Percentiles rank a stretch among this genome's conserved stretches.
phyloP scores from a whole-genome alignment of 2,797 vertebrate genomes.

The Hydrolagus colliei region DNA sequence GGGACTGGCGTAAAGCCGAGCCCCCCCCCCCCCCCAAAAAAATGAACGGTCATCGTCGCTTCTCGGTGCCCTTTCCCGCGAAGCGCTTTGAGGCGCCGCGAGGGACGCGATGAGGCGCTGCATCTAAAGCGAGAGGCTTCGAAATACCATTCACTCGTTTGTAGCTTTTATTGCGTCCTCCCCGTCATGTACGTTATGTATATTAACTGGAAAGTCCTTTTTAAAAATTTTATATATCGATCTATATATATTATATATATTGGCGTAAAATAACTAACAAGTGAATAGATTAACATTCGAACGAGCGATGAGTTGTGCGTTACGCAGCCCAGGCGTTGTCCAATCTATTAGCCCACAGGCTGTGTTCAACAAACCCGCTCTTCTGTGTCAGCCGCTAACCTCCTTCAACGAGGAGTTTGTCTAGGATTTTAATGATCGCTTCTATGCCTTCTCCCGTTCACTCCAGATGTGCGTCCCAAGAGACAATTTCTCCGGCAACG shows the following conservation, averaged over 20 bases:
- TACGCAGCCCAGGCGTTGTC: too few species aligned
- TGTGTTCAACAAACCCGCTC: too few species aligned
- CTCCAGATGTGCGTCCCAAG: not conserved
- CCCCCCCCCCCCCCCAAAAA: too few species aligned
- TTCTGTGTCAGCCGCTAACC: too few species aligned
- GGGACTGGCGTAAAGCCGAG: too few species aligned
- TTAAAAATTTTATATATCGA: not conserved
- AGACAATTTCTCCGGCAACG: not conserved
- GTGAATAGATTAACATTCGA: not conserved
- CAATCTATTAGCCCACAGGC: too few species aligned
- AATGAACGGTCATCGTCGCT: too few species aligned
- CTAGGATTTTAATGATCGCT: not conserved
- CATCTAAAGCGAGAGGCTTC: too few species aligned
- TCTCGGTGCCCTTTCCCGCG: too few species aligned
- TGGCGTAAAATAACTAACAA: not conserved
- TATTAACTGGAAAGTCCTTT: constrained; percentile 6
- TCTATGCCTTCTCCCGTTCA: not conserved
- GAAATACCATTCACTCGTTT: not conserved
- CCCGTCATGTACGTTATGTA: not conserved
- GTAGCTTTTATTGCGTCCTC: not conserved
- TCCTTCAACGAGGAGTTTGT: not conserved
- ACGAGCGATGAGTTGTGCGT: not conserved
- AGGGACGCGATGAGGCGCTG: too few species aligned
- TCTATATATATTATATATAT: too few species aligned
- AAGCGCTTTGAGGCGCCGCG: too few species aligned